A percentile compares a stretch with the other conserved stretches of the same genome.
These are phyloP conservation scores for Geococcyx californianus DNA, from an alignment of 2,113 vertebrate genomes.

Conservation along the genomic window DNA sequence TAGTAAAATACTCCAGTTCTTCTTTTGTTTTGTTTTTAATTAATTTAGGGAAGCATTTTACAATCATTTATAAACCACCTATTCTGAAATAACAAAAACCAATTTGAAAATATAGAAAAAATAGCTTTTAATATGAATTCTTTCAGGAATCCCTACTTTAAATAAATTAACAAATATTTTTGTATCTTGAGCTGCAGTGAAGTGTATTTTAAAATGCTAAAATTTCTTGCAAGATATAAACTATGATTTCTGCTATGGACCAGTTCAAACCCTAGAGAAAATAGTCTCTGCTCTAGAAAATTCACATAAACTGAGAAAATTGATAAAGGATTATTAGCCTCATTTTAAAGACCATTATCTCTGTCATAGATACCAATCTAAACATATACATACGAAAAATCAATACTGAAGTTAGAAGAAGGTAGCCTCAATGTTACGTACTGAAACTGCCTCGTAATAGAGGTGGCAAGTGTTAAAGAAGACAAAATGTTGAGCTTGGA, in stretches of 20 bases:
- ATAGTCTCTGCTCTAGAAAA: neutral
- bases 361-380: neutral
- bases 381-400: neutral
- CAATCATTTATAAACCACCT: neutral
- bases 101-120: neutral
- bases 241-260: neutral
- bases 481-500: neutral
- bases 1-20: neutral
- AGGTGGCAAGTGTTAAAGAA: neutral
- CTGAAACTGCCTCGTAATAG: neutral
- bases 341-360: neutral
- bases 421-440: neutral
- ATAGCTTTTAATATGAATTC: neutral
- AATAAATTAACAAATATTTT: neutral
- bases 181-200: neutral
- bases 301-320: neutral
- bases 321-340: neutral
- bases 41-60: neutral
- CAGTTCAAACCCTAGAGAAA: neutral
- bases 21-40: neutral
- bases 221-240: neutral
- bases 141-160: neutral
- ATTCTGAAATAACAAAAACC: neutral
- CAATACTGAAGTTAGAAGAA: neutral
- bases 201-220: neutral